Evolutionary conservation across 2,113 vertebrate species (phyloP).

Genomic region (Catagonus wagneri): DNA sequence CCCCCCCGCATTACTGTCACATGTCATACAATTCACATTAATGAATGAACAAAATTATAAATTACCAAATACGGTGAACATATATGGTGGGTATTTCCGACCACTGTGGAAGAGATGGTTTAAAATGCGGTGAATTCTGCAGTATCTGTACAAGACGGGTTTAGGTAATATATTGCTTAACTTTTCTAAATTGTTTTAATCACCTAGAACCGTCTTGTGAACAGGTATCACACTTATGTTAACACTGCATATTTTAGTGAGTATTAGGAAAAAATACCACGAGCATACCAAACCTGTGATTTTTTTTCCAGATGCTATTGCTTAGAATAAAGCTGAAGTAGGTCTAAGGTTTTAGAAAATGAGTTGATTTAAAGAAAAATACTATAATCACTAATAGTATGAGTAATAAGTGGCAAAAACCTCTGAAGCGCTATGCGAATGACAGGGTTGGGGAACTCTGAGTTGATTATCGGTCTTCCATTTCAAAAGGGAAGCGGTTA

Average conservation of each 20-base stretch:
- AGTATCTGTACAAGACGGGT: background rate
- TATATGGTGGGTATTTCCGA: background rate
- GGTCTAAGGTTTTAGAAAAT: background rate
- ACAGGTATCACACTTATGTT: background rate
- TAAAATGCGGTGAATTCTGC: background rate
- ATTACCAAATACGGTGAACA: background rate
- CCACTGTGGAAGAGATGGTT: background rate
- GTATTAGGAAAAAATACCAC: conserved; percentile 38
- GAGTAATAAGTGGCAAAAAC: background rate
- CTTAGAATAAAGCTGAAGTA: conserved; percentile 1
- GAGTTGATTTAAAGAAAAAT: conserved; percentile 31
- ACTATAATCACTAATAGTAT: background rate
- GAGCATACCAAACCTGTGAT: conserved; percentile 2
- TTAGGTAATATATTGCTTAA: background rate
- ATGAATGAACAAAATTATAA: background rate
- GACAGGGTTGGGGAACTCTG: background rate
- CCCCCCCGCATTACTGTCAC: no score
- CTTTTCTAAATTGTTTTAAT: conserved; percentile 50
- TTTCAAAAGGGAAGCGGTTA: background rate
- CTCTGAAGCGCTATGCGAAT: background rate
- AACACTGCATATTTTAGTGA: conserved; percentile 59
- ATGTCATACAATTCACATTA: background rate
- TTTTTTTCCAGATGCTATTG: background rate
- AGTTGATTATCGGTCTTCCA: background rate
- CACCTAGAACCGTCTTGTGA: background rate